Evolutionary conservation across 2,113 vertebrate genomes (phyloP).

Genomic region (Capra hircus): DNA sequence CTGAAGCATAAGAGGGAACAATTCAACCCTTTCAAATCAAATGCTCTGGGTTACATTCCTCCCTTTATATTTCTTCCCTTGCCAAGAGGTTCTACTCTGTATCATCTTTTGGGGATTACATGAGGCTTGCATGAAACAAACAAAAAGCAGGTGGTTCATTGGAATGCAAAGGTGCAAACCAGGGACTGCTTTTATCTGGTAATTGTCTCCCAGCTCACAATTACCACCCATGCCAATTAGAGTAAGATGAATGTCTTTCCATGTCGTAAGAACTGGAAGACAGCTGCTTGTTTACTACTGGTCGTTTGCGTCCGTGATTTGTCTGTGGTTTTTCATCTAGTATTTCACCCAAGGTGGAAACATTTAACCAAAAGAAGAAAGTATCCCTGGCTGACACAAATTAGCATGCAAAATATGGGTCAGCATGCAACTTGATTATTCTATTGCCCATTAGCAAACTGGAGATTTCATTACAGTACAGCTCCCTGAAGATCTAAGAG

Average conservation of each 20-base stretch:
- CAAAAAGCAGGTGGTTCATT: slow-evolving; percentile 40
- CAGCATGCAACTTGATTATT: slow-evolving; percentile 41
- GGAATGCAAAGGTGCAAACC: slow-evolving; percentile 28
- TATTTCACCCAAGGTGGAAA: slow-evolving; percentile 28
- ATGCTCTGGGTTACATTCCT: background rate
- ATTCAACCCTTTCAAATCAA: background rate
- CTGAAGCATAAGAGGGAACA: background rate
- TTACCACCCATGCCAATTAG: slow-evolving; percentile 52
- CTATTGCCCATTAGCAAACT: slow-evolving; percentile 66
- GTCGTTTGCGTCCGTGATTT: background rate
- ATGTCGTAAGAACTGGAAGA: slow-evolving; percentile 41
- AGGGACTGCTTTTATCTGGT: background rate
- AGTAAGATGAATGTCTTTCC: slow-evolving; percentile 48
- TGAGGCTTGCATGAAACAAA: background rate
- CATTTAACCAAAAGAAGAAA: background rate
- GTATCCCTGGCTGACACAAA: slow-evolving; percentile 40
- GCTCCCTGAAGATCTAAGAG: slow-evolving; percentile 64
- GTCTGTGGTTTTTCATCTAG: background rate
- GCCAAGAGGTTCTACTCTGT: background rate
- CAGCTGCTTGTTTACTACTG: slow-evolving; percentile 45
- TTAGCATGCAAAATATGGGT: slow-evolving; percentile 62
- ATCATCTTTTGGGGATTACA: background rate
- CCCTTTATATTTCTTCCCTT: background rate
- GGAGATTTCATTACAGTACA: slow-evolving; percentile 61
- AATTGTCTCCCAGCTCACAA: slow-evolving; percentile 56